Evolutionary conservation across 2,113 vertebrate species (phyloP), one percentile per base, ranked within the genome.

Genomic region (Tretioscincus oriximinensis): DNA sequence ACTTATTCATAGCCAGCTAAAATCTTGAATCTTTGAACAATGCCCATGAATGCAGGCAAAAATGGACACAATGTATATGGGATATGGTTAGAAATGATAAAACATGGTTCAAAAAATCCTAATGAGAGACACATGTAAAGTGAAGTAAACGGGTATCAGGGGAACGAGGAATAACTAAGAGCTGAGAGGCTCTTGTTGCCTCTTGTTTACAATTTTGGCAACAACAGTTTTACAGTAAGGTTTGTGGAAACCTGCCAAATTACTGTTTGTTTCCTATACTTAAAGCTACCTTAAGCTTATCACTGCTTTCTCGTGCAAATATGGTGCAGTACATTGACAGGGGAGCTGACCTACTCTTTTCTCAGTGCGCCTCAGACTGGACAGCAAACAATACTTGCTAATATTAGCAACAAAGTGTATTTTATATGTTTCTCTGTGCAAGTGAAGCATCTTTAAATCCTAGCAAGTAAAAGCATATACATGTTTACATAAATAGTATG

Each of bases 171-270:
- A 81, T 28, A 81, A 88, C 31, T 35, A 85, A 81, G 76, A 70
- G 77, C 73, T 88, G 24, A 75, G 61, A 64, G 65, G n/a, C 78
- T 92, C 78, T 71, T 74, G 65, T 45, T 81, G 87, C 71, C 70
- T 82, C 85, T 81, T 92, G 85, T 84, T 85, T 90, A 92, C 58
- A 76, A 45, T 45, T 85, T 73, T 86, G 78, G 88, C 76, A 91
- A 64, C 24, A 20, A 0, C 54, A 71, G 66, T 54, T 85, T 76
- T 2, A 49, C 65, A 86, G 14, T 41, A 31, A 65, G 63, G 21
- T 0, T 20, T 64, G 74, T 0, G 4, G 60, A 77, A 78, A 82
- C 14, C 22, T 81, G 76, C 1, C 73, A 83, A 58, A 21, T 45
- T 74, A 51, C 3, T 78, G 65, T 18, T 74, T 63, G 28, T 63